These are phyloP conservation scores for Anaspis maculata DNA, from an alignment of 2,888 invertebrate species.

Conservation along the genomic window DNA sequence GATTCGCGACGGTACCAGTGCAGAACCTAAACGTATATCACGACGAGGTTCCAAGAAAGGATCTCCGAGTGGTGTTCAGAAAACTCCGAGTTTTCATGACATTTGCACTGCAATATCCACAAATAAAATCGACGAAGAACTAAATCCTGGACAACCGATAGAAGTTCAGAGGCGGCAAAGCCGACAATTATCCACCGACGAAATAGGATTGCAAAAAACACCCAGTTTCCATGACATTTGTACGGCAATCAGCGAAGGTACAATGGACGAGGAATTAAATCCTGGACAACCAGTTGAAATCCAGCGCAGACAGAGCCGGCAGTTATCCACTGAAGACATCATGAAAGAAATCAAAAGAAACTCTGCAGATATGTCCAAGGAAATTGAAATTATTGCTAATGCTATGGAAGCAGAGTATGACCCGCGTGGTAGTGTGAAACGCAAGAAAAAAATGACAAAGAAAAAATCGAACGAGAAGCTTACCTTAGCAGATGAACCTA, in stretches of 20 bases:
- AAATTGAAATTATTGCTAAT: constrained; percentile 14
- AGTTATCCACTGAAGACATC: constrained; percentile 32
- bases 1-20: constrained; percentile 46
- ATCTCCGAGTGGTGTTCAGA: constrained; percentile 6
- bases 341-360: constrained; percentile 44
- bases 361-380: constrained; percentile 51
- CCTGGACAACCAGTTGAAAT: constrained; percentile 42
- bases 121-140: constrained; percentile 45
- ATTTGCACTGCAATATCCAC: constrained; percentile 49
- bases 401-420: constrained; percentile 25
- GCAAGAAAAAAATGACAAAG: constrained; percentile 32
- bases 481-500: constrained; percentile 4
- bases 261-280: constrained; percentile 47
- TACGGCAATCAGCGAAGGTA: constrained; percentile 46
- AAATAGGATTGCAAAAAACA: constrained; percentile 25
- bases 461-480: constrained; percentile 30
- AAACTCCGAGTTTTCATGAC: constrained; percentile 47
- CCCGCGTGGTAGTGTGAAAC: constrained; percentile 23
- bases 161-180: constrained; percentile 40
- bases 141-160: constrained; percentile 46
- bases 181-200: constrained; percentile 31
- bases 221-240: constrained; percentile 51
- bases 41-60: constrained; percentile 19
- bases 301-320: constrained; percentile 39
- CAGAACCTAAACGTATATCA: constrained; percentile 13